Evolutionary conservation across 2,797 vertebrate species (phyloP), one percentile per base, ranked within the genome.

Genomic region (Bucorvus abyssinicus): DNA sequence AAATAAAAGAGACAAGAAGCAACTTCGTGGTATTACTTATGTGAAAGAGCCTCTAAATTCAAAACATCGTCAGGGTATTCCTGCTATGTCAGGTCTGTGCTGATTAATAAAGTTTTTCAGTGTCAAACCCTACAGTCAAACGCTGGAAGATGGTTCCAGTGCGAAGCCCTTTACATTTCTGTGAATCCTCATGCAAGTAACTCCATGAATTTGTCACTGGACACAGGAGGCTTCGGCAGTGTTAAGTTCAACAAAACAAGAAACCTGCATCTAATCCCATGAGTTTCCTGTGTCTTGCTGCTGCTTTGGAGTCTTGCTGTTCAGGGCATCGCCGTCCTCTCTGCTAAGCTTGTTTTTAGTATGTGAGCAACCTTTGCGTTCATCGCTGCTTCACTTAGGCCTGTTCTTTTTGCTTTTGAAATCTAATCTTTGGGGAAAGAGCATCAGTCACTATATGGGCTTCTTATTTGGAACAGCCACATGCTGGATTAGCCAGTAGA

Each of bases 401-500:
- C 34, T 1, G 1, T 59, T 61, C 38, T 30, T 12, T 53, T 69
- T 23, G 18, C 86, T 21, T 76, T 38, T 44, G 36, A 50, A 85
- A 27, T 23, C 38, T 6, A 30, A 23, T 56, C 40, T 74, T 18
- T 12, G 71, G 52, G 52, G 38, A 21, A 38, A 12, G 29, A 80
- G 21, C 53, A 34, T 18, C 53, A 13, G 34, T 26, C 5, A 0
- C 63, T 21, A 4, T 0, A 7, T 7, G 53, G 16, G 18, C 23
- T 71, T 22, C 50, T 63, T n/a, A 8, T 18, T 61, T 76, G 4
- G 7, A 44, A 57, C 26, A 73, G 20, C 38, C 40, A 7, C 10
- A 0, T 15, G n/a, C 56, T 65, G 78, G 29, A 21, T 80, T 26
- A 34, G 47, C 11, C 3, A 24, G 52, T 8, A 12, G 1, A 0